Base-by-base conservation (phyloP, 2,888 invertebrate species). In the Athalia cordata region DNA sequence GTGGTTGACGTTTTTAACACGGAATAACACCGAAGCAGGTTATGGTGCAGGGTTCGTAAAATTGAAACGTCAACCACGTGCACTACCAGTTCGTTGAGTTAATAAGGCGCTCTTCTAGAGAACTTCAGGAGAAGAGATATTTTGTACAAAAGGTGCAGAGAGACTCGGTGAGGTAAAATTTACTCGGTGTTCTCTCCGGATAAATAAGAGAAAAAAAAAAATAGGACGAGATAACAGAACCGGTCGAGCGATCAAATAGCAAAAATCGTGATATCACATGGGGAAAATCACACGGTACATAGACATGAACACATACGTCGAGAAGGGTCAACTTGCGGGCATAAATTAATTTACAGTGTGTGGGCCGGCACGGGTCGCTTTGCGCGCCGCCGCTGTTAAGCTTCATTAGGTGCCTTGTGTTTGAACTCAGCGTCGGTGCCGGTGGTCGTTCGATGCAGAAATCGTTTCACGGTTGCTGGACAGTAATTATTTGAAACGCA, bases 351-450 rank as follows among this genome's bases (percentile, higher is more conserved):
- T 72, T 72, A 72, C 47, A 47, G 57, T 59, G 59, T 72, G 72
- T 59, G 72, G 72, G 68, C 72, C 2, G 29, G 72, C 59, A 45
- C 59, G 72, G 72, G 72, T 72, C 72, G 61, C 72, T 72, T 72
- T 72, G 72, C 72, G 29, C 49, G 61, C 75, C 75, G 75, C 29
- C 64, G 75, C 15, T 64, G 75, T 75, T 64, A 64, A 75, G 75
- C 75, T 75, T 75, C 75, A 75, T 75, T 75, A 75, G 75, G 62
- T 64, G 75, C 75, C 72, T 75, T 64, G 75, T 64, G 75, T 75
- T 75, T 62, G 75, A 75, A 64, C 64, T 62, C 61, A 11, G 45
- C 61, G 50, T 4, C 43, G 13, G 52, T 49, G 57, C 55, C 62
- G 75, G 50, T 62, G 50, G 43, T 11, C 62, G 61, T 7, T 9